Evolutionary conservation across 2,113 vertebrate species (phyloP), one percentile per base, ranked within the genome.

Genomic region (Paralichthys olivaceus): DNA sequence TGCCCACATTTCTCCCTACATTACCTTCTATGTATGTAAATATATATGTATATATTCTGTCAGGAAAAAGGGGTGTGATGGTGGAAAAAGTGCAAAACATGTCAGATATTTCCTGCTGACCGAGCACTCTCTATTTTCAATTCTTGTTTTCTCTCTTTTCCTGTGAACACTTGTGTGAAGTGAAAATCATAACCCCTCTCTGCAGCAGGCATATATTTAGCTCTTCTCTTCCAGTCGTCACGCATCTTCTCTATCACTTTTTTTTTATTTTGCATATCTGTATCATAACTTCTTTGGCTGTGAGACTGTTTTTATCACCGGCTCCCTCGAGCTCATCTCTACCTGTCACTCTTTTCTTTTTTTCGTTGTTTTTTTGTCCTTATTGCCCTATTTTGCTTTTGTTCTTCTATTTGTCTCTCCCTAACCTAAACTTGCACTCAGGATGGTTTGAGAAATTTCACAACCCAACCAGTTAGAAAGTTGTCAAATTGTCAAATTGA

Each of bases 71-170:
- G 61, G 49, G 72, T 34, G 29, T 83, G 57, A 78, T 28, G 47
- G 51, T 63, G 83, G 67, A 71, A 87, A 69, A 75, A 71, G 54
- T 79, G 79, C 51, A 69, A 83, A 77, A 75, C 75, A 70, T 72
- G 69, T 74, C 64, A 77, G 58, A 75, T 69, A 67, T 72, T 83
- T 84, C 57, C 59, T 88, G 87, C 87, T 87, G 87, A 91, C 75
- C 51, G 60, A 63, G 85, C 84, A 80, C 54, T 32, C 47, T 60
- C 47, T 63, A n/a, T 58, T 73, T 63, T 45, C 77, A 68, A n/a
- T 69, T 60, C 34, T 25, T n/a, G 60, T 25, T 23, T 34, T 29
- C n/a, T 40, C 55, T 37, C 20, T 86, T 54, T 72, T 26, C 20
- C 9, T 54, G 69, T 72, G 37, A 79, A 71, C 3, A 14, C 32